Percentiles rank a stretch among this genome's conserved stretches.
phyloP scores from a whole-genome alignment of 1,140 invertebrate species.

The Geopemphigus sp. region DNA sequence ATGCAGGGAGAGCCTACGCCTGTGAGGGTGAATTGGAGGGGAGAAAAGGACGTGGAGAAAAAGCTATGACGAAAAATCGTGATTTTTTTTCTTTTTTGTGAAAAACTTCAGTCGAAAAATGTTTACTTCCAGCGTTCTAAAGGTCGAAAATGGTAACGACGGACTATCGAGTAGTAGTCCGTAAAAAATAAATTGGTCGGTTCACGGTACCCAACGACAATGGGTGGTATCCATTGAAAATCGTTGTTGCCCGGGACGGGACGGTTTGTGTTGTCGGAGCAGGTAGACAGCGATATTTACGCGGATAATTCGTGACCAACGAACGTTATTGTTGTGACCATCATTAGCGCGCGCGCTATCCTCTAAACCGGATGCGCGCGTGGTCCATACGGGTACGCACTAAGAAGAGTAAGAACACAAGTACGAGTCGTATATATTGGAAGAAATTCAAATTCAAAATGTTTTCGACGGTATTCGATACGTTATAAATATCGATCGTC shows the following conservation, averaged over 20 bases:
- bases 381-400: too few species aligned
- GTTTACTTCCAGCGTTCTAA: neutral
- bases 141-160: too few species aligned
- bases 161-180: too few species aligned
- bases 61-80: slow-evolving; percentile 11
- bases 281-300: slow-evolving; percentile 4
- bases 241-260: too few species aligned
- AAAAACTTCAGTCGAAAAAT: neutral
- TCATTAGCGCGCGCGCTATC: slow-evolving; percentile 14
- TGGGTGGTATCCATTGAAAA: slow-evolving; percentile 21
- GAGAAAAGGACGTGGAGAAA: slow-evolving; percentile 21
- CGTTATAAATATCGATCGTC: too few species aligned
- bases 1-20: slow-evolving; percentile 35
- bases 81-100: neutral
- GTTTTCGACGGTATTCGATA: too few species aligned
- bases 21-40: slow-evolving; percentile 13
- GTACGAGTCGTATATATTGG: too few species aligned
- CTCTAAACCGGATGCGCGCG: neutral
- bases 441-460: too few species aligned
- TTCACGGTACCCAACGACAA: neutral
- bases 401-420: too few species aligned
- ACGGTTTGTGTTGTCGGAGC: neutral
- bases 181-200: neutral
- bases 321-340: neutral
- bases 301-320: too few species aligned